A percentile compares a stretch with the other conserved stretches of the same genome.
Evolutionary conservation across 2,797 vertebrate species (phyloP).

Genomic region (Amblyraja radiata): DNA sequence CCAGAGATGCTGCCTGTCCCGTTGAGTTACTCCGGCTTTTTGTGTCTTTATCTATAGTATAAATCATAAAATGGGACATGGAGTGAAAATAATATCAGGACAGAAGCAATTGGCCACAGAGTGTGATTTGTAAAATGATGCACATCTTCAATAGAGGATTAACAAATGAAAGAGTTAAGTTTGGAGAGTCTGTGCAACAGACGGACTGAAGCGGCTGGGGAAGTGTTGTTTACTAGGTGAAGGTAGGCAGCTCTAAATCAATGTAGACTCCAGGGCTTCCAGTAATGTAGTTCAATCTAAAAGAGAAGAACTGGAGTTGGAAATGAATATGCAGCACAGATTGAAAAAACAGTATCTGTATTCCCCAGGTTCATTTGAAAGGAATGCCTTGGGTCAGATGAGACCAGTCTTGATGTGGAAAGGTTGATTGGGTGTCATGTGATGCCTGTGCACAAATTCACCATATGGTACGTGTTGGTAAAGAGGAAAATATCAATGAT

Average conservation of each 20-base stretch:
- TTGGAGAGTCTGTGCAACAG: no score
- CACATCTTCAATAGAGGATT: background rate
- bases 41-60: no score
- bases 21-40: no score
- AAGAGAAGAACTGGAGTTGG: background rate
- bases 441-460: background rate
- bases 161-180: background rate
- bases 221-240: background rate
- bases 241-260: background rate
- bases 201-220: no score
- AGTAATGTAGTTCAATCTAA: background rate
- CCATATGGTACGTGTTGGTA: background rate
- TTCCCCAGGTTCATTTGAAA: background rate
- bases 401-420: background rate
- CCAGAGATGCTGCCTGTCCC: no score
- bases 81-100: no score
- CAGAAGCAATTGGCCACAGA: background rate
- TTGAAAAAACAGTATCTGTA: background rate
- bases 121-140: background rate
- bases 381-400: no score
- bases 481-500: background rate
- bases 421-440: background rate
- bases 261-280: no score
- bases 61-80: no score
- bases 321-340: background rate